phyloP scores from a whole-genome alignment of 2,888 invertebrate genomes.

The Trichogramma evanescens region DNA sequence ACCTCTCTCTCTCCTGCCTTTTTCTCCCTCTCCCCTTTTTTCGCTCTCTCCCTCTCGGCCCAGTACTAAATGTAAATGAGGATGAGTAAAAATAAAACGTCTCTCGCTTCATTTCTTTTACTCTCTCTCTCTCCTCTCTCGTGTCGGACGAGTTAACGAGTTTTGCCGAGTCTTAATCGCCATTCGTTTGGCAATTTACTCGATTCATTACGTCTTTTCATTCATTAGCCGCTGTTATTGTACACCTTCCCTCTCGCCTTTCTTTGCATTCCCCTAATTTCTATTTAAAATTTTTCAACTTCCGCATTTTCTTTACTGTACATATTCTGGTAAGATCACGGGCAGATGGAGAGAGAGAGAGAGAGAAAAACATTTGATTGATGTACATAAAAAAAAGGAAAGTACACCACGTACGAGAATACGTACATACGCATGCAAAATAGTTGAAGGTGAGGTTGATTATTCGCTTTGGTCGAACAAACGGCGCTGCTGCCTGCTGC shows the following conservation, averaged over 20 bases:
- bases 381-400: not conserved
- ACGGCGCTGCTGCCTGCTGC: not conserved
- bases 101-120: slow-evolving; percentile 3
- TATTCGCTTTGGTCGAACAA: not conserved
- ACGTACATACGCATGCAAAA: too few relatives aligned
- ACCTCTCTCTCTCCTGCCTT: too few relatives aligned
- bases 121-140: not conserved
- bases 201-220: slow-evolving; percentile 14
- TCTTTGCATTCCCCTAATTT: slow-evolving; percentile 3
- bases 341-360: not conserved
- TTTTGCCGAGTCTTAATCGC: not conserved
- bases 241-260: not conserved
- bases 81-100: not conserved
- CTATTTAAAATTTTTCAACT: slow-evolving; percentile 11
- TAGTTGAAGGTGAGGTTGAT: too few relatives aligned
- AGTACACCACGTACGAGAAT: not conserved
- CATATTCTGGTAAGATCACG: too few relatives aligned
- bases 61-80: slow-evolving; percentile 8
- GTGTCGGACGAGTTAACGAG: not conserved
- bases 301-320: not conserved
- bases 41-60: not conserved
- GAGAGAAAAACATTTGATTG: slow-evolving; percentile 11
- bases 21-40: not conserved
- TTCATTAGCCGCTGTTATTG: not conserved
- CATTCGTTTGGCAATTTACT: slow-evolving; percentile 14